Evolutionary conservation across 2,888 invertebrate species (phyloP).

Genomic region (Diploptera punctata): DNA sequence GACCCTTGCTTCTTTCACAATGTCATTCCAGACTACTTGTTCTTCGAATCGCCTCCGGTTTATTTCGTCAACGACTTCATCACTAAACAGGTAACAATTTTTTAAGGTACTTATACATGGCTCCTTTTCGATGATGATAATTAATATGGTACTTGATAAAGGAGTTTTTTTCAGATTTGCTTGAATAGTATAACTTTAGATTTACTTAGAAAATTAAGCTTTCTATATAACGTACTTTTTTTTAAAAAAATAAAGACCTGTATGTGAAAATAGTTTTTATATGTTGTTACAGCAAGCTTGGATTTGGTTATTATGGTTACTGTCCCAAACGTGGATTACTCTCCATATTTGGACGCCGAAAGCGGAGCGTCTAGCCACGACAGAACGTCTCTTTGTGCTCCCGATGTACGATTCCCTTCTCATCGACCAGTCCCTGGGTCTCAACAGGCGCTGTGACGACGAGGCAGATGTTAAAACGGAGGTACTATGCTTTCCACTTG

Average conservation of each 20-base stretch:
- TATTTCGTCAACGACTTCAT: slow-evolving; percentile 63
- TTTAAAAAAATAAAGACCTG: too few species aligned
- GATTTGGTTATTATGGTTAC: slow-evolving; percentile 81
- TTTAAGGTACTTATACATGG: too few species aligned
- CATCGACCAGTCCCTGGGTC: slow-evolving; percentile 82
- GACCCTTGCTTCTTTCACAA: slow-evolving; percentile 71
- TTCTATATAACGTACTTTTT: too few species aligned
- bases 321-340: slow-evolving; percentile 88
- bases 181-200: too few species aligned
- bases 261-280: too few species aligned
- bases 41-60: slow-evolving; percentile 60
- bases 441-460: slow-evolving; percentile 81
- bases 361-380: slow-evolving; percentile 81
- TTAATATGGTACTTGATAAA: too few species aligned
- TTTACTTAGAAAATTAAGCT: too few species aligned
- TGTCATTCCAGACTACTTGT: slow-evolving; percentile 59
- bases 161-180: too few species aligned
- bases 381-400: slow-evolving; percentile 82
- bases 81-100: slow-evolving; percentile 56
- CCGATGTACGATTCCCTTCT: slow-evolving; percentile 85
- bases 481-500: too few species aligned
- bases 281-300: slow-evolving; percentile 71
- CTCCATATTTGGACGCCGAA: slow-evolving; percentile 85
- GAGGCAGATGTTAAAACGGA: slow-evolving; percentile 54
- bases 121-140: too few species aligned